These are phyloP conservation scores for Rana temporaria DNA, from an alignment of 2,113 vertebrate genomes.

Conservation along the genomic window DNA sequence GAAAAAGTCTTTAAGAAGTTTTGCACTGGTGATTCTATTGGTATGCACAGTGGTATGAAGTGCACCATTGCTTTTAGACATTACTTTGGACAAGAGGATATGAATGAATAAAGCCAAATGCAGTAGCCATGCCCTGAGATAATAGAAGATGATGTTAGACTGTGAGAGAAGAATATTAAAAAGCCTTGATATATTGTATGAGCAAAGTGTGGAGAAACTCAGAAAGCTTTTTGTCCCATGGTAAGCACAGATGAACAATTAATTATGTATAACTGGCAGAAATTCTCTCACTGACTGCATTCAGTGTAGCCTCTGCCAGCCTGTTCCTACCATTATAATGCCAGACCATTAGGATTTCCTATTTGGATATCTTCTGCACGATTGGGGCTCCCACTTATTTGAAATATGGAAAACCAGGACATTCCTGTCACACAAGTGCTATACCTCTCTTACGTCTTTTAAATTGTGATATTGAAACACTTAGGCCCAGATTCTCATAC, in stretches of 20 bases:
- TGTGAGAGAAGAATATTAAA: conserved; percentile 35
- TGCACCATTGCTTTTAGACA: not conserved
- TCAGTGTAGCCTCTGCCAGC: conserved; percentile 6
- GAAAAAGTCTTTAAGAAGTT: not conserved
- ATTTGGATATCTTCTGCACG: conserved; percentile 20
- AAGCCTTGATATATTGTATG: conserved; percentile 1
- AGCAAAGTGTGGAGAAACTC: conserved; percentile 1
- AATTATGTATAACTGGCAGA: conserved; percentile 41
- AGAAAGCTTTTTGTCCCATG: conserved; percentile 29
- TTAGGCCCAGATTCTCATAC: no score
- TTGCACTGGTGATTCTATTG: not conserved
- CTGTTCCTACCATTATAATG: conserved; percentile 7
- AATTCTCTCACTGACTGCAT: conserved; percentile 12
- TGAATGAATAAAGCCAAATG: conserved; percentile 11
- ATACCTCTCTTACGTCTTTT: no score
- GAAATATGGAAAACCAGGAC: conserved; percentile 5
- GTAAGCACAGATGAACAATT: conserved; percentile 10
- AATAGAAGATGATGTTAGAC: conserved; percentile 32
- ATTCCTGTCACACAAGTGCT: no score
- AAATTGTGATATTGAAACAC: no score
- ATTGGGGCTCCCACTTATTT: conserved; percentile 3
- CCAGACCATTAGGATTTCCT: not conserved
- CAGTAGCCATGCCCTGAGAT: not conserved
- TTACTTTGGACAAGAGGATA: not conserved
- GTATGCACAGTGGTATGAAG: not conserved